Base-by-base conservation (phyloP, 2,888 invertebrate species). In the Epinotia nisella region DNA sequence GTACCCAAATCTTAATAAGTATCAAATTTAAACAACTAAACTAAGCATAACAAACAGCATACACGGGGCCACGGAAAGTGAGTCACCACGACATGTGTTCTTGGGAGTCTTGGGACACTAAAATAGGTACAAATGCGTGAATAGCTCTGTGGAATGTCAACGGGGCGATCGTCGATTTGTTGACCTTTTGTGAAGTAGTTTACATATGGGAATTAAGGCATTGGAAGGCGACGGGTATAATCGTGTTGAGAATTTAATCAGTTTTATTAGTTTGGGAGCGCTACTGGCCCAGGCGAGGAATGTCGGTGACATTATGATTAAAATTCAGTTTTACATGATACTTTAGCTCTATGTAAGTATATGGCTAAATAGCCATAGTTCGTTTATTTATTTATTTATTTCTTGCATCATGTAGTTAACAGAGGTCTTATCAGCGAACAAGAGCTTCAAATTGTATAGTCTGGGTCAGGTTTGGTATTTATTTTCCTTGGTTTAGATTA, bases 111-210 rank as follows among this genome's bases (percentile, higher is more conserved):
- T 71, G 73, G 76, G 77, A 72, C 77, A 82, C 78, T 77, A 78
- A 78, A 80, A 80, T 79, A 78, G 77, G 77, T 76, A 80, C 78
- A 80, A 79, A 74, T 78, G 76, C 79, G 79, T 78, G 71, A 77
- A 75, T 74, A 81, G 81, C 81, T 76, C 78, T 66, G 77, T 75
- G 84, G 85, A 85, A 87, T 88, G 87, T 85, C 87, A 85, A 85
- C 83, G 82, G 78, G 81, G 82, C 82, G 83, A 85, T 87, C 86
- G 86, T 85, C 85, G 86, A 86, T 83, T 61, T 73, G 72, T 68
- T 87, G 86, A 86, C 85, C 85, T 87, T 82, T 86, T 86, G 86
- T 88, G 86, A 85, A 78, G 82, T 78, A 78, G 82, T 75, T 78
- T 74, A 83, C 80, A 81, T 78, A 81, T 75, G 75, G 78, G 79